A percentile compares a stretch with the other conserved stretches of the same genome.
phyloP scores from a whole-genome alignment of 2,888 invertebrate species.

The Escarpia spicata region DNA sequence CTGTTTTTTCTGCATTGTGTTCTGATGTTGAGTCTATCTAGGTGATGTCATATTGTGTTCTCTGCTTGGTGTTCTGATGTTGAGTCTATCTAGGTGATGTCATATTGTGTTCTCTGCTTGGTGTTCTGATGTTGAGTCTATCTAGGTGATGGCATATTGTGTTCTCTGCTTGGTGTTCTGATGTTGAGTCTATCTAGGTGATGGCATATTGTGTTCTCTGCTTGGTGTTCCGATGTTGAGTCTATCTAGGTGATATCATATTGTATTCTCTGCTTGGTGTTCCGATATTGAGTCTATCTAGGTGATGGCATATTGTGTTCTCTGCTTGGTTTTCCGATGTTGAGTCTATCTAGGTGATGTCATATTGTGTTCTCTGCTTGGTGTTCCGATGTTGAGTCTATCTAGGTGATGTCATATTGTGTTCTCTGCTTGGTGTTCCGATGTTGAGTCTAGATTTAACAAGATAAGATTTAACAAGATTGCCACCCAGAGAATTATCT shows the following conservation, averaged over 20 bases:
- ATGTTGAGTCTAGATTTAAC: too few species aligned
- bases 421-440: too few species aligned
- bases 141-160: not conserved
- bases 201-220: not conserved
- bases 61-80: not conserved
- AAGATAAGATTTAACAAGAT: too few species aligned
- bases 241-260: too few species aligned
- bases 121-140: not conserved
- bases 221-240: not conserved
- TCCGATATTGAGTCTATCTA: not conserved
- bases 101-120: not conserved
- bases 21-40: not conserved
- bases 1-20: not conserved
- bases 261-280: not conserved
- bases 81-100: not conserved
- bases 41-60: not conserved
- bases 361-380: not conserved
- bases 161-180: not conserved
- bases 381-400: not conserved
- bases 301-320: not conserved
- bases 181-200: not conserved
- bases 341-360: not conserved
- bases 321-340: not conserved
- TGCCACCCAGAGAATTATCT: too few species aligned
- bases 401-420: not conserved